Evolutionary conservation across 2,888 invertebrate genomes (phyloP).

Genomic region (Drosophila formosana): DNA sequence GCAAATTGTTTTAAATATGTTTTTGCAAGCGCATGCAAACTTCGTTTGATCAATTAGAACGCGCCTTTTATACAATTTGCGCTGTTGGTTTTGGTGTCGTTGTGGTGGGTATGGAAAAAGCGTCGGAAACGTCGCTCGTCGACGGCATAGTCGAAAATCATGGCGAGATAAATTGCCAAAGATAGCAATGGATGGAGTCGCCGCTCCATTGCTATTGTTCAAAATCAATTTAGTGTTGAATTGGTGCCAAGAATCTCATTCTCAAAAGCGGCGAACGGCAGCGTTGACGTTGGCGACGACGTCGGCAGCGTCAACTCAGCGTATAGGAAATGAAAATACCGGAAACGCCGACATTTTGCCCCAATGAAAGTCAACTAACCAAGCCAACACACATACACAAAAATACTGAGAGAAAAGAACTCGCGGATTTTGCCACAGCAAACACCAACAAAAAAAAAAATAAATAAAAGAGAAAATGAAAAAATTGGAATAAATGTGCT

Average conservation of each 20-base stretch:
- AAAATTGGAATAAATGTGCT: slow-evolving; percentile 56
- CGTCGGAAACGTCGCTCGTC: slow-evolving; percentile 57
- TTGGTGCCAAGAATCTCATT: slow-evolving; percentile 84
- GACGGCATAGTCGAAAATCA: slow-evolving; percentile 60
- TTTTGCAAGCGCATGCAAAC: slow-evolving; percentile 45
- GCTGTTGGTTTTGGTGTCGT: slow-evolving; percentile 27
- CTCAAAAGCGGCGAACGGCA: slow-evolving; percentile 60
- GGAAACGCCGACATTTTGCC: slow-evolving; percentile 54
- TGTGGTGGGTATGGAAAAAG: slow-evolving; percentile 29
- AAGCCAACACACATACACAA: slow-evolving; percentile 24
- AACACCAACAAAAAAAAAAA: slow-evolving; percentile 4
- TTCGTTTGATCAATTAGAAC: slow-evolving; percentile 40
- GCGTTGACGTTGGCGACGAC: slow-evolving; percentile 20
- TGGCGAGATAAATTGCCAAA: slow-evolving; percentile 76
- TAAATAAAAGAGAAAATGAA: background rate
- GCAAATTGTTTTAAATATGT: slow-evolving; percentile 1
- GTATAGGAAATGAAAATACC: slow-evolving; percentile 61
- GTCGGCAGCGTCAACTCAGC: slow-evolving; percentile 41
- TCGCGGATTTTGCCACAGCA: slow-evolving; percentile 24
- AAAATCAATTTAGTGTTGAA: slow-evolving; percentile 85
- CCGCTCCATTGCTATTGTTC: slow-evolving; percentile 71
- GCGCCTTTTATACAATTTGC: slow-evolving; percentile 24
- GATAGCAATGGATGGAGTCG: slow-evolving; percentile 64
- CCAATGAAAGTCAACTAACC: slow-evolving; percentile 55
- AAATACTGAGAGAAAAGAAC: slow-evolving; percentile 11